Evolutionary conservation across 2,888 invertebrate genomes (phyloP), one percentile per base, ranked within the genome.

Genomic region (Phragmatobia fuliginosa): DNA sequence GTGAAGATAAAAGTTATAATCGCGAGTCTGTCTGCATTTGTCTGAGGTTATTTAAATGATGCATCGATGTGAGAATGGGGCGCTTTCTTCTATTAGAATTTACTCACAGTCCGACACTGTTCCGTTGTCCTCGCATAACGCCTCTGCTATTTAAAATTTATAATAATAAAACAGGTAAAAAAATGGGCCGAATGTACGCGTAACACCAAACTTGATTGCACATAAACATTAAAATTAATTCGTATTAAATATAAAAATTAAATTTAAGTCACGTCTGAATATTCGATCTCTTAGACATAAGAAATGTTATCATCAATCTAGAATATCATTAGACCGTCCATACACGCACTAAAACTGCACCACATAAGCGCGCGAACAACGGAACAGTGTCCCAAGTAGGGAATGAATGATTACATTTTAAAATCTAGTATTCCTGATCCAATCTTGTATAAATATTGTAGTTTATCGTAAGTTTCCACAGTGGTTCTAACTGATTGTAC

Each of bases 391-490:
- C 83, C 73, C n/a, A n/a, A 78, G 81, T 91, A 90, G 89, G 87
- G 84, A 83, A n/a, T n/a, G 84, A 88, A 88, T 87, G 85, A 85
- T 89, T 87, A 85, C 74, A 86, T 83, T 84, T 86, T 86, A 88
- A 88, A 90, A 82, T 83, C 82, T 92, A 92, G 90, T 91, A 90
- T 88, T 92, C 87, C 90, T 88, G 90, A 91, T 90, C 89, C 92
- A 92, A 87, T 91, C 88, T 90, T 92, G 92, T 94, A 92, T 89
- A 90, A 87, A 89, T 91, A 91, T 56, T 87, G 88, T 94, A 93
- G 94, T 88, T 84, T 91, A 86, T 85, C 79, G 83, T 91, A 91
- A 89, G 90, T 91, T 88, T 90, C 88, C 88, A 87, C 90, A 90
- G 90, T 87, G 88, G 88, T 91, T 90, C 87, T 91, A 91, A 89